Evolutionary conservation across 2,797 vertebrate species (phyloP).

Genomic region (Bovichtus variegatus): DNA sequence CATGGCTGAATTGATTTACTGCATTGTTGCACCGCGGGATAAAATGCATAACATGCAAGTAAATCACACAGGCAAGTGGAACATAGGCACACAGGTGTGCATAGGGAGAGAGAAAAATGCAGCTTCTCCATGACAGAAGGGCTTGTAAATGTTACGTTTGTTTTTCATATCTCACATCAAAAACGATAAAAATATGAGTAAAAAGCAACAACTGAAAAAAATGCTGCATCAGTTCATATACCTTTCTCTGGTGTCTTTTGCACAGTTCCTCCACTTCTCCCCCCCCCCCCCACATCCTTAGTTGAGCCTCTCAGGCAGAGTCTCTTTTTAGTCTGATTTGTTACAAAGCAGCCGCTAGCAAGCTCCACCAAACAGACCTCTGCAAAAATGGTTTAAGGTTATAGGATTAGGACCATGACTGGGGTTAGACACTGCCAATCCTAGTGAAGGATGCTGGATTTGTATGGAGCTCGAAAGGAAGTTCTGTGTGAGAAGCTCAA

Average conservation of each 20-base stretch:
- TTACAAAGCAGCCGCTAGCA: conserved; percentile 31
- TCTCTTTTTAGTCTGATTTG: conserved; percentile 27
- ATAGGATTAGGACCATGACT: conserved; percentile 54
- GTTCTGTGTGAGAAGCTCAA: conserved; percentile 18
- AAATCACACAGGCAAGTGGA: conserved; percentile 40
- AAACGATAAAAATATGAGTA: not conserved
- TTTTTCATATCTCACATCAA: not conserved
- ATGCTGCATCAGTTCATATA: not conserved
- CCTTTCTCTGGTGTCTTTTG: not conserved
- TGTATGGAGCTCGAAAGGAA: conserved; percentile 26
- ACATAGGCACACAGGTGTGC: conserved; percentile 10
- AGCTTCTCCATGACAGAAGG: not conserved
- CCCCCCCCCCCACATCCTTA: not conserved
- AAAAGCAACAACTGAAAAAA: not conserved
- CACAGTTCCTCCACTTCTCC: not conserved
- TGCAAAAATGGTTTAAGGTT: conserved; percentile 54
- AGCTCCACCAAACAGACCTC: conserved; percentile 43
- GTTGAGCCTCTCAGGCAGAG: conserved; percentile 27
- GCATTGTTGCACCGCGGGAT: conserved; percentile 42
- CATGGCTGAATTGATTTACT: conserved; percentile 56
- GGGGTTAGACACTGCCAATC: conserved; percentile 48
- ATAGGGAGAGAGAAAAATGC: not conserved
- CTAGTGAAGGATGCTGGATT: conserved; percentile 27
- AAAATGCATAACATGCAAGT: conserved; percentile 31
- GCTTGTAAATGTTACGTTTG: not conserved